These are phyloP conservation scores for Cabera pusaria DNA, from an alignment of 2,888 invertebrate genomes.

Conservation along the genomic window DNA sequence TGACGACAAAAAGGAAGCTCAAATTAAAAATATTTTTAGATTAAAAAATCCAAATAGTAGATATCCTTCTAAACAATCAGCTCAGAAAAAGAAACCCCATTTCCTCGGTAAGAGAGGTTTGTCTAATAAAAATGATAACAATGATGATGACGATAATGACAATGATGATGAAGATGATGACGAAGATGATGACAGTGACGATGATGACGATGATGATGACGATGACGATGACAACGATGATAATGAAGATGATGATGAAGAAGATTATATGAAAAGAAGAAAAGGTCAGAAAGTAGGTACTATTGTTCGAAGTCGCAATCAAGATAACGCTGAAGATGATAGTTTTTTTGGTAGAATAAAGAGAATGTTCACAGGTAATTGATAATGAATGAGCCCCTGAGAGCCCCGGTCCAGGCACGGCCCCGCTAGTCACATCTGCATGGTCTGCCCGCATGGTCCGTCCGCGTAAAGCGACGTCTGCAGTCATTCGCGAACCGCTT, in stretches of 20 bases:
- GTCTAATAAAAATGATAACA: slow-evolving; percentile 47
- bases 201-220: slow-evolving; percentile 60
- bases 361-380: slow-evolving; percentile 79
- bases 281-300: slow-evolving; percentile 44
- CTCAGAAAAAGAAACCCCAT: too few species aligned
- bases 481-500: slow-evolving; percentile 85
- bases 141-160: slow-evolving; percentile 56
- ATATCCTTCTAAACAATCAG: too few species aligned
- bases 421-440: slow-evolving; percentile 69
- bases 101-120: too few species aligned
- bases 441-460: slow-evolving; percentile 80
- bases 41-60: too few species aligned
- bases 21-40: too few species aligned
- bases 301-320: slow-evolving; percentile 43
- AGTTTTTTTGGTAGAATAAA: slow-evolving; percentile 78
- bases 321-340: slow-evolving; percentile 76
- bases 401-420: slow-evolving; percentile 60
- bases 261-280: slow-evolving; percentile 64
- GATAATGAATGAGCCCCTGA: slow-evolving; percentile 65
- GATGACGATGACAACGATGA: slow-evolving; percentile 55
- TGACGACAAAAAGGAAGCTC: slow-evolving; percentile 36
- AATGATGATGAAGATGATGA: slow-evolving; percentile 62
- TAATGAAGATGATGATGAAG: slow-evolving; percentile 63
- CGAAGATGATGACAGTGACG: slow-evolving; percentile 63
- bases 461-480: slow-evolving; percentile 84